These are phyloP conservation scores for Pyrgus malvae DNA, from an alignment of 2,888 invertebrate genomes.

Conservation along the genomic window DNA sequence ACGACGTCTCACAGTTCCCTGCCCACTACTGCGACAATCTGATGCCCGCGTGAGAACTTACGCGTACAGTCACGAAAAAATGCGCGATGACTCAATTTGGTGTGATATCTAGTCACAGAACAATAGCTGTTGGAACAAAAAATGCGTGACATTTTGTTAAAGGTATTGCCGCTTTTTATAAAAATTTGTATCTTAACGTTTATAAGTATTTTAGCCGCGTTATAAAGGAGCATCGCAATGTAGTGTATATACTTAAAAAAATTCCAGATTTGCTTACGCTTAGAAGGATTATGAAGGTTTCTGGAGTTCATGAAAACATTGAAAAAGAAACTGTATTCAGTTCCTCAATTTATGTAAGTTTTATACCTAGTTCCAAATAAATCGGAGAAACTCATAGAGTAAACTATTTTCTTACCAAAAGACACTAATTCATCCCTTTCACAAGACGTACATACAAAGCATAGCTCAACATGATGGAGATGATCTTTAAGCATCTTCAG, in stretches of 20 bases:
- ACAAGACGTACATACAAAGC: no score
- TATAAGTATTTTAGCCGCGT: background rate
- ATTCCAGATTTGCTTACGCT: no score
- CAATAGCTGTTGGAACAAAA: constrained; percentile 12
- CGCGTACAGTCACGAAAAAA: constrained; percentile 52
- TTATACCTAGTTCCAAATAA: no score
- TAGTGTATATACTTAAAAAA: no score
- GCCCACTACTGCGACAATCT: constrained; percentile 58
- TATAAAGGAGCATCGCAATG: background rate
- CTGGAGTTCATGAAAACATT: no score
- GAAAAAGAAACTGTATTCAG: no score
- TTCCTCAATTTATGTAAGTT: no score
- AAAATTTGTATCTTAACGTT: background rate
- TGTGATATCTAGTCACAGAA: constrained; percentile 28
- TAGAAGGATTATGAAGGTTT: no score
- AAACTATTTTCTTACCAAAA: no score
- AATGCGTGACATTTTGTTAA: constrained; percentile 4
- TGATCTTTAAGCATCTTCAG: constrained; percentile 31
- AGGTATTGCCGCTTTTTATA: background rate
- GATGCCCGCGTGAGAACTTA: constrained; percentile 71
- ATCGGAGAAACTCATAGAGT: no score
- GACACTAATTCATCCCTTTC: no score
- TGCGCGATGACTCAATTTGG: constrained; percentile 52
- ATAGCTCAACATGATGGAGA: background rate
- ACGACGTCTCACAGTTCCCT: constrained; percentile 37